Evolutionary conservation across 2,888 invertebrate genomes (phyloP).

Genomic region (Crematogaster levior): DNA sequence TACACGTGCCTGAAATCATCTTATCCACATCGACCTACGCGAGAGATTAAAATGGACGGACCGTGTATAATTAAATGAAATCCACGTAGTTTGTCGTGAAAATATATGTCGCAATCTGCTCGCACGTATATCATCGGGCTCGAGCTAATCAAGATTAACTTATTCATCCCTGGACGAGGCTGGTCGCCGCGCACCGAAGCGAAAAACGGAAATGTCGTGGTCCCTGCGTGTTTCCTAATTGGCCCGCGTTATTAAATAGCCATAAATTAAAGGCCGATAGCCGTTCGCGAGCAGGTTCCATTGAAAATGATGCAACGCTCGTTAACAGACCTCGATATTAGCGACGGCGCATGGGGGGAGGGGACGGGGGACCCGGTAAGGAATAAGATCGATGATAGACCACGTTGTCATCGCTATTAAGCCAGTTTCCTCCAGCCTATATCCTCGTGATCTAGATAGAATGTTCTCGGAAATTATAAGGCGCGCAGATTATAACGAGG

Average conservation of each 20-base stretch:
- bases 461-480: constrained; percentile 48
- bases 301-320: constrained; percentile 51
- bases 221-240: constrained; percentile 13
- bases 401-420: constrained; percentile 54
- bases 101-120: constrained; percentile 44
- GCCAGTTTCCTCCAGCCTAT: constrained; percentile 8
- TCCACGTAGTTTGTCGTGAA: constrained; percentile 33
- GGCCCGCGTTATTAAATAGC: constrained; percentile 50
- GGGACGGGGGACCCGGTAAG: constrained; percentile 32
- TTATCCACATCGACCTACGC: constrained; percentile 13
- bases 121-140: constrained; percentile 34
- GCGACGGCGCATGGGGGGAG: not conserved
- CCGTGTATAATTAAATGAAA: constrained; percentile 33
- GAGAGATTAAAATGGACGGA: constrained; percentile 29
- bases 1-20: constrained; percentile 6
- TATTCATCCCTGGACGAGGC: constrained; percentile 20
- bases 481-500: constrained; percentile 29
- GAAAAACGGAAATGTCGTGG: constrained; percentile 50
- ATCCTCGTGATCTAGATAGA: constrained; percentile 28
- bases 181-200: not conserved
- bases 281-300: constrained; percentile 24
- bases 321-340: constrained; percentile 46
- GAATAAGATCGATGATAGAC: constrained; percentile 39
- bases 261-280: constrained; percentile 43
- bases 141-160: constrained; percentile 46